These are phyloP conservation scores for Microcaecilia unicolor DNA, from an alignment of 2,797 vertebrate genomes.

Conservation along the genomic window DNA sequence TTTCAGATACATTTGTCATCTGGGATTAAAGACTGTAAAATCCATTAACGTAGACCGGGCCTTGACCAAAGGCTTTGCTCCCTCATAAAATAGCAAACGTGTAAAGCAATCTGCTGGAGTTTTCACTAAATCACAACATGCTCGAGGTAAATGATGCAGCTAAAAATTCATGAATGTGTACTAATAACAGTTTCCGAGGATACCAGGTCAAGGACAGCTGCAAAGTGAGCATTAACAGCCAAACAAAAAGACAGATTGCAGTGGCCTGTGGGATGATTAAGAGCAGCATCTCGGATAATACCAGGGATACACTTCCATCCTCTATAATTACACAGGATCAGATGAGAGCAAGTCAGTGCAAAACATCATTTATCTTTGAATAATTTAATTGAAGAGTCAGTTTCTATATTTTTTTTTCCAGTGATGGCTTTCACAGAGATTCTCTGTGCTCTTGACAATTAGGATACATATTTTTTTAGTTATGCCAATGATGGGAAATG, in stretches of 20 bases:
- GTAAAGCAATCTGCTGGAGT: fast-evolving
- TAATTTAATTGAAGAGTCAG: no score
- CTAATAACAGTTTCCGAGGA: neutral
- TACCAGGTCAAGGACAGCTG: neutral
- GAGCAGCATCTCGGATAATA: neutral
- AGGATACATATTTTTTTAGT: no score
- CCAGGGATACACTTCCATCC: fast-evolving
- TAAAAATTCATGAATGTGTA: neutral
- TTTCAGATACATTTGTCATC: neutral
- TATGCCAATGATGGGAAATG: no score
- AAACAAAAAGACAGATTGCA: neutral
- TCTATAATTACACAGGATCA: no score
- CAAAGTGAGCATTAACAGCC: neutral
- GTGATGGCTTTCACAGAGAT: no score
- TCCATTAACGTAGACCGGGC: neutral
- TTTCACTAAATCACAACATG: neutral
- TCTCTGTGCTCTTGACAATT: no score
- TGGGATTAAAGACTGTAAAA: neutral
- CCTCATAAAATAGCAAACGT: neutral
- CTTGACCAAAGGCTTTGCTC: neutral
- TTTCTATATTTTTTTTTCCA: no score
- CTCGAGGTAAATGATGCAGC: neutral
- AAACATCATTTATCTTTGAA: no score
- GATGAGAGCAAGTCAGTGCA: no score
- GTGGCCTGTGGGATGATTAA: neutral